Percentiles rank a stretch among this genome's conserved stretches.
Evolutionary conservation across 1,140 invertebrate species (phyloP).

Genomic region (Apocrypta bakeri): DNA sequence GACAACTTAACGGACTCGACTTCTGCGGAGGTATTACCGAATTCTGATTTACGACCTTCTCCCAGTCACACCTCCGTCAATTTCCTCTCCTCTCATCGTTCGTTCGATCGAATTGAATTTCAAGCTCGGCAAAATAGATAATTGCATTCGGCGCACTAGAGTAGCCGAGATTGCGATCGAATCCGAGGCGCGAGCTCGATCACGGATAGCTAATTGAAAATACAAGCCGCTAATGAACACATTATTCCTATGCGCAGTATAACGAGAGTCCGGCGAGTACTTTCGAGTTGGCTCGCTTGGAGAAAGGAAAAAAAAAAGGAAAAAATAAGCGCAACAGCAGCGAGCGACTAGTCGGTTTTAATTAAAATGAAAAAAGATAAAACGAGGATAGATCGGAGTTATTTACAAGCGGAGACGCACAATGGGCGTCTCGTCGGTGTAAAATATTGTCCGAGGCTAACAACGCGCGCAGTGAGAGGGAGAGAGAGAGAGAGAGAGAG

Average conservation of each 20-base stretch:
- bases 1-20: background rate
- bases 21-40: background rate
- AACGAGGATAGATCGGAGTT: slow-evolving; percentile 14
- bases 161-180: background rate
- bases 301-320: too few species aligned
- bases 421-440: slow-evolving; percentile 10
- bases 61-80: background rate
- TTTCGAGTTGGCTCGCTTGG: too few species aligned
- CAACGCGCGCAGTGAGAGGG: background rate
- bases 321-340: too few species aligned
- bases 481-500: background rate
- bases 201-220: slow-evolving; percentile 19
- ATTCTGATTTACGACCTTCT: background rate
- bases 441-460: slow-evolving; percentile 20
- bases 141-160: too few species aligned
- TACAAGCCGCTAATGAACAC: slow-evolving; percentile 11
- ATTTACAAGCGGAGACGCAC: slow-evolving; percentile 11
- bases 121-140: too few species aligned
- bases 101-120: background rate
- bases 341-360: background rate
- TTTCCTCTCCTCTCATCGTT: background rate
- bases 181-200: background rate
- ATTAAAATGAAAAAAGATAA: slow-evolving; percentile 23
- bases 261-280: too few species aligned
- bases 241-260: background rate